A percentile compares a stretch with the other conserved stretches of the same genome.
phyloP scores from a whole-genome alignment of 2,113 vertebrate genomes.

The Tylochromis polylepis region DNA sequence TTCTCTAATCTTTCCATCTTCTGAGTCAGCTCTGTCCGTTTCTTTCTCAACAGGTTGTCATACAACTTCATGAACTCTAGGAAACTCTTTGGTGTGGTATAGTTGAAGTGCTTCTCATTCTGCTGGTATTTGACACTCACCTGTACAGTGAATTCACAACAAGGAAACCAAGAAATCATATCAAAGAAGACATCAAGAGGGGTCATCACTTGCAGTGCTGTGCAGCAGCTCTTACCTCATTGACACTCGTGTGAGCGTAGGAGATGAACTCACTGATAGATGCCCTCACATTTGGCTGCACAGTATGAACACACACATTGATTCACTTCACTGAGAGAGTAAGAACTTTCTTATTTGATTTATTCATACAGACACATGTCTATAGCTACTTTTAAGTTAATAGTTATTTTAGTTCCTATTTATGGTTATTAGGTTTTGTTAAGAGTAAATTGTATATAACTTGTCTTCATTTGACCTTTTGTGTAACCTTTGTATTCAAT shows the following conservation, averaged over 20 bases:
- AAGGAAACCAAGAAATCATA: neutral
- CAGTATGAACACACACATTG: neutral
- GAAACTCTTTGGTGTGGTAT: slow-evolving; percentile 82
- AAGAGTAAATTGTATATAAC: no score
- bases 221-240: slow-evolving; percentile 55
- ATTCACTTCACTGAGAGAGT: neutral
- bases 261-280: slow-evolving; percentile 75
- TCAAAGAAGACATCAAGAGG: neutral
- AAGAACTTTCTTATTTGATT: neutral
- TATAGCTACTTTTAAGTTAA: neutral
- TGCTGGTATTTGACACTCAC: slow-evolving; percentile 74
- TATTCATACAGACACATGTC: neutral
- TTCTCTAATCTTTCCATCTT: slow-evolving; percentile 77
- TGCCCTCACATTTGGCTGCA: slow-evolving; percentile 61
- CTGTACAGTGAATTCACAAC: slow-evolving; percentile 6
- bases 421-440: neutral
- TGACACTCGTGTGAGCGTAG: slow-evolving; percentile 70
- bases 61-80: slow-evolving; percentile 76
- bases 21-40: slow-evolving; percentile 65
- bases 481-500: no score
- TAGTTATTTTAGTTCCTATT: neutral
- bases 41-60: slow-evolving; percentile 65
- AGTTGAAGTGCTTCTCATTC: slow-evolving; percentile 76
- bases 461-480: no score
- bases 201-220: neutral